Conservation (phyloP, 64 coral and sea anemone species). For the Trachythela sp. region DNA sequence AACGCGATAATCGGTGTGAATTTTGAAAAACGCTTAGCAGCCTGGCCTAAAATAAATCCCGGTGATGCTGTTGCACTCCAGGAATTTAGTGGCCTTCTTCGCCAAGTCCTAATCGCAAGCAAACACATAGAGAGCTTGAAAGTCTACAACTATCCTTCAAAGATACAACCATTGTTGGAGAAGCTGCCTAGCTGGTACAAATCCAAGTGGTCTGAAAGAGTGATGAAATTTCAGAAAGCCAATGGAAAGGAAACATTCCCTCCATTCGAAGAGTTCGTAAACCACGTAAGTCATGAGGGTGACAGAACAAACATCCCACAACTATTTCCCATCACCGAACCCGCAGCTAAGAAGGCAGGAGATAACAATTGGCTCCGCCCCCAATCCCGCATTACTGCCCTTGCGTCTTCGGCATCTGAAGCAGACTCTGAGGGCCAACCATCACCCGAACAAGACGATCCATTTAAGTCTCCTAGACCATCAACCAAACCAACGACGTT, state of each 20-base stretch:
- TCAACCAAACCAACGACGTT: constrained; percentile 28
- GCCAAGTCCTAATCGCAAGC: constrained; percentile 23
- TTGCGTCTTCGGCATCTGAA: constrained; percentile 22
- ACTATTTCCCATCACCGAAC: not conserved
- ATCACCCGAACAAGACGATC: not conserved
- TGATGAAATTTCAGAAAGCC: constrained; percentile 45
- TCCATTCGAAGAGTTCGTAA: constrained; percentile 31
- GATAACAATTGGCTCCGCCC: not conserved
- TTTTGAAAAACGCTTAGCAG: constrained; percentile 46
- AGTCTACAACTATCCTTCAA: constrained; percentile 47
- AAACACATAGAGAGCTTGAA: constrained; percentile 52
- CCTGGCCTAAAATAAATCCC: constrained; percentile 54
- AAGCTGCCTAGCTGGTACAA: constrained; percentile 62
- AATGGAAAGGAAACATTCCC: constrained; percentile 49
- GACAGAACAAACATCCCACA: constrained; percentile 52
- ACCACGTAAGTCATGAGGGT: constrained; percentile 41
- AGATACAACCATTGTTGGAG: constrained; percentile 54
- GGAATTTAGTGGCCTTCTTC: not conserved
- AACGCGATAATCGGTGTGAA: constrained; percentile 37
- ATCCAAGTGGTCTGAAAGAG: constrained; percentile 55
- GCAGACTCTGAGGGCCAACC: constrained; percentile 15
- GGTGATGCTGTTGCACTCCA: constrained; percentile 40
- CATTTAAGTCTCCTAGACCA: not conserved
- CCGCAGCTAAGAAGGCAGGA: not conserved
- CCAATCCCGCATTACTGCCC: not conserved